Evolutionary conservation across 2,888 invertebrate genomes (phyloP).

Genomic region (Didymodactylos carnosus): DNA sequence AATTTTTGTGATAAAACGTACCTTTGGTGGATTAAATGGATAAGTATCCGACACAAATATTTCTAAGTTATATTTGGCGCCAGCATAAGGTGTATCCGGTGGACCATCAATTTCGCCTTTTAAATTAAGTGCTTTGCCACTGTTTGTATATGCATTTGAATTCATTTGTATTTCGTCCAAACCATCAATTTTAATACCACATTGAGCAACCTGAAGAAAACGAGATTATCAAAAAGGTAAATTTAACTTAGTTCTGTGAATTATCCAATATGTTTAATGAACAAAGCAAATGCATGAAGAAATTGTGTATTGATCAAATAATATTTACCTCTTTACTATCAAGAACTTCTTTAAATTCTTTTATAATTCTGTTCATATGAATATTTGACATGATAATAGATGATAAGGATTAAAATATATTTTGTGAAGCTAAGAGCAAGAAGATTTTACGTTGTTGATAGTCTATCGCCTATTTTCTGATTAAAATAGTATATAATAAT

Average conservation of each 20-base stretch:
- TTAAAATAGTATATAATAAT: too few species aligned
- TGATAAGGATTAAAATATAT: too few species aligned
- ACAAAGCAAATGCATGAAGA: constrained; percentile 22
- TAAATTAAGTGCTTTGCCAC: constrained; percentile 68
- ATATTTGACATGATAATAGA: too few species aligned
- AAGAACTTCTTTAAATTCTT: constrained; percentile 93
- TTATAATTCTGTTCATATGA: constrained; percentile 79
- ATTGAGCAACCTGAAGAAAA: too few species aligned
- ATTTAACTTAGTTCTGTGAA: too few species aligned
- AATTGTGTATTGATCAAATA: background rate
- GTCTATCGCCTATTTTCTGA: too few species aligned
- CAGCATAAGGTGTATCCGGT: constrained; percentile 72
- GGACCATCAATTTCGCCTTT: constrained; percentile 90
- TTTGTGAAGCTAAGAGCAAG: too few species aligned
- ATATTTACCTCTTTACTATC: constrained; percentile 72
- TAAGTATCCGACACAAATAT: constrained; percentile 64
- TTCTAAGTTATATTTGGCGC: background rate
- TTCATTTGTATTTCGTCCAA: too few species aligned
- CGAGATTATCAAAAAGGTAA: too few species aligned
- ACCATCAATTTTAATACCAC: too few species aligned
- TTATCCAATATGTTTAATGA: constrained; percentile 36
- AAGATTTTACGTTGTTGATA: too few species aligned
- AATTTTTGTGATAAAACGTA: constrained; percentile 83
- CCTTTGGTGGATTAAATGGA: constrained; percentile 99
- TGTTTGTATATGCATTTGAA: background rate